A percentile compares a stretch with the other conserved stretches of the same genome.
Evolutionary conservation across 2,113 vertebrate genomes (phyloP).

Genomic region (Crypturellus undulatus): DNA sequence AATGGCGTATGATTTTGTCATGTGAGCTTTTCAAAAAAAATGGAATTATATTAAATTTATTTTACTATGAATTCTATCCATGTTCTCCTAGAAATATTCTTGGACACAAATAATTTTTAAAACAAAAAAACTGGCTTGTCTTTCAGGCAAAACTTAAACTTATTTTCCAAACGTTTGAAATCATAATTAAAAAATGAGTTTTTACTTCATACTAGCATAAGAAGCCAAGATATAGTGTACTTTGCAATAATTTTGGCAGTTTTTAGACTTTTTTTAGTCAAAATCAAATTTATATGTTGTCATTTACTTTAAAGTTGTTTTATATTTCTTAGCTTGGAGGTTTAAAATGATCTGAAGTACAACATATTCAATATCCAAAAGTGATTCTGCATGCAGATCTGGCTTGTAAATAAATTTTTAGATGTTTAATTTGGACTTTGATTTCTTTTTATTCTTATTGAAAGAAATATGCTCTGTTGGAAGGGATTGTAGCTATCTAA

Average conservation of each 20-base stretch:
- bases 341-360: constrained; percentile 19
- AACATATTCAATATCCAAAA: constrained; percentile 36
- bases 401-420: not conserved
- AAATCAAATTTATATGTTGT: constrained; percentile 38
- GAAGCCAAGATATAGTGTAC: constrained; percentile 30
- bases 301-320: constrained; percentile 31
- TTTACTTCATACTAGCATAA: constrained; percentile 29
- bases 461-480: not conserved
- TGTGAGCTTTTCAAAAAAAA: constrained; percentile 59
- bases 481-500: not conserved
- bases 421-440: not conserved
- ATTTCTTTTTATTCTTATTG: not conserved
- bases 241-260: not conserved
- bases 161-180: constrained; percentile 53
- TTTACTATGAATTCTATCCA: constrained; percentile 65
- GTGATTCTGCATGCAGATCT: not conserved
- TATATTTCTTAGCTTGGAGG: constrained; percentile 32
- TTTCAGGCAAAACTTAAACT: constrained; percentile 27
- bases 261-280: constrained; percentile 28
- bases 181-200: constrained; percentile 28
- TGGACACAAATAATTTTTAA: constrained; percentile 63
- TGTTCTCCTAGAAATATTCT: constrained; percentile 59
- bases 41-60: constrained; percentile 67
- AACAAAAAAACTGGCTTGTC: constrained; percentile 41
- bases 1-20: constrained; percentile 62